Conservation (phyloP, 1,140 invertebrate species). For the Scaptodrosophila lebanonensis region DNA sequence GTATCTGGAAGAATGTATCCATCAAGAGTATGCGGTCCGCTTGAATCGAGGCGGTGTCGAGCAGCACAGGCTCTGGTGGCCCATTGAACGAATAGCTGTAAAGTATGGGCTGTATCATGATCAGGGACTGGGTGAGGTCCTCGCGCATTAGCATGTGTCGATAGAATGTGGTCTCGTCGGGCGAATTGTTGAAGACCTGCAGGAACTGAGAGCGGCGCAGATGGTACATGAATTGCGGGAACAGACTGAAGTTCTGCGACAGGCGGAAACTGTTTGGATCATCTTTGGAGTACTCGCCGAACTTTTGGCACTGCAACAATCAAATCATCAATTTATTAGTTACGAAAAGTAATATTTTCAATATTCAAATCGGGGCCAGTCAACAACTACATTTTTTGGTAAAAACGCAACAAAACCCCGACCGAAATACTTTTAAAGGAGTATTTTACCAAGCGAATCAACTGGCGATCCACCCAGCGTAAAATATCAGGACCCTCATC, state of each 20-base stretch:
- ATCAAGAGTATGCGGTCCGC: slow-evolving; percentile 98
- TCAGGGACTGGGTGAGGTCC: slow-evolving; percentile 97
- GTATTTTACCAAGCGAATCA: slow-evolving; percentile 91
- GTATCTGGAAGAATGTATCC: slow-evolving; percentile 99
- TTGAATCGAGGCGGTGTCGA: slow-evolving; percentile 98
- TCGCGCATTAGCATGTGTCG: slow-evolving; percentile 98
- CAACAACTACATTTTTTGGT: too few species aligned
- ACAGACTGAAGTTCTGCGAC: slow-evolving; percentile 97
- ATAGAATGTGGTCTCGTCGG: slow-evolving; percentile 99
- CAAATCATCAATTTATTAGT: not conserved
- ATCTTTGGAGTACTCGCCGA: slow-evolving; percentile 98
- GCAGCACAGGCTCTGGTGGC: slow-evolving; percentile 96
- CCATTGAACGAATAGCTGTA: slow-evolving; percentile 99
- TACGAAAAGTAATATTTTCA: too few species aligned
- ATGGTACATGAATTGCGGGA: slow-evolving; percentile 99
- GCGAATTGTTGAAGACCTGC: slow-evolving; percentile 99
- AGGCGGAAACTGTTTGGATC: slow-evolving; percentile 97
- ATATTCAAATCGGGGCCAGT: too few species aligned
- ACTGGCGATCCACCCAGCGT: slow-evolving; percentile 98
- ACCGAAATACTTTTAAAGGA: too few species aligned
- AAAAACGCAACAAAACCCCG: too few species aligned
- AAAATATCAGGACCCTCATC: slow-evolving; percentile 98
- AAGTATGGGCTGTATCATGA: slow-evolving; percentile 99
- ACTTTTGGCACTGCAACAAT: slow-evolving; percentile 94
- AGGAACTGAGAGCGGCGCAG: slow-evolving; percentile 98